Evolutionary conservation across 92 coral and sea anemone species (phyloP).

Genomic region (Isaurus tuberculatus): DNA sequence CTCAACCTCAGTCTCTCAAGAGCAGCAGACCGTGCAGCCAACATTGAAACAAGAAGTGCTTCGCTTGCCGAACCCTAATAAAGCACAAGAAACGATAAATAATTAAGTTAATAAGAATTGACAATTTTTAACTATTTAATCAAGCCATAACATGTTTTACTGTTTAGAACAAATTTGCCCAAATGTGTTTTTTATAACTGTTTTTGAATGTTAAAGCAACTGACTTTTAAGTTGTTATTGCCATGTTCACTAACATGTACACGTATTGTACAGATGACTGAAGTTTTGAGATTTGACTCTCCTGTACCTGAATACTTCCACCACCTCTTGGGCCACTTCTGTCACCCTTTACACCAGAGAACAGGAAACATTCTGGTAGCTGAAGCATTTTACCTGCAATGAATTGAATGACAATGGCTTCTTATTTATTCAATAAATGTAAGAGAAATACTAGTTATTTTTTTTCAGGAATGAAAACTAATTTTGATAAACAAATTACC

Average conservation of each 20-base stretch:
- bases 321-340: conserved; percentile 1
- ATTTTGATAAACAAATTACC: too few species aligned
- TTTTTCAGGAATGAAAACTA: neutral
- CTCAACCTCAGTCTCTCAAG: conserved; percentile 28
- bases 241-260: too few species aligned
- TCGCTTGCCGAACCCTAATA: conserved; percentile 62
- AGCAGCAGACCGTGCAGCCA: conserved; percentile 56
- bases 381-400: conserved; percentile 9
- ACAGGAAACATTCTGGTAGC: conserved; percentile 8
- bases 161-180: too few species aligned
- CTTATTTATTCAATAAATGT: neutral
- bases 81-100: too few species aligned
- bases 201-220: too few species aligned
- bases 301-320: conserved; percentile 11
- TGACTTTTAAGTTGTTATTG: too few species aligned
- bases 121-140: neutral
- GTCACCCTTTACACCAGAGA: neutral
- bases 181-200: too few species aligned
- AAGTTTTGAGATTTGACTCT: neutral
- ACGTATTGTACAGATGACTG: too few species aligned
- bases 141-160: too few species aligned
- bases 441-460: too few species aligned
- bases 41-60: conserved; percentile 44
- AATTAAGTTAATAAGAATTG: too few species aligned
- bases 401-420: neutral